Percentiles rank a stretch among this genome's conserved stretches.
Evolutionary conservation across 1,140 invertebrate genomes (phyloP).

Genomic region (Aphaenogaster rudis): DNA sequence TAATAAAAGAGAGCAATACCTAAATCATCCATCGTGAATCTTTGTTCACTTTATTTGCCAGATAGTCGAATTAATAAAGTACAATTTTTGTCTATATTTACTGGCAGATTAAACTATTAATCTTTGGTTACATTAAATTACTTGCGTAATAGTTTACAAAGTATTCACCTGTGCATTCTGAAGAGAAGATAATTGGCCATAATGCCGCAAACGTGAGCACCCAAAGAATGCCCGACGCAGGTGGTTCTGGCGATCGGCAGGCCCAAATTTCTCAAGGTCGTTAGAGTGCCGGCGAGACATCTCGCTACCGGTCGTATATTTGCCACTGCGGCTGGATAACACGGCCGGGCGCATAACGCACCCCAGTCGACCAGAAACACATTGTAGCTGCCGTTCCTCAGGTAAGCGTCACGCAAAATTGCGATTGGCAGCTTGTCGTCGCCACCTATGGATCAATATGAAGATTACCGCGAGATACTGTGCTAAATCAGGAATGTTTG

Average conservation of each 20-base stretch:
- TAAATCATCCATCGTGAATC: too few relatives aligned
- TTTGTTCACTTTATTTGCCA: too few relatives aligned
- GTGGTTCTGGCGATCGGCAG: slow-evolving; percentile 89
- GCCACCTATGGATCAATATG: slow-evolving; percentile 83
- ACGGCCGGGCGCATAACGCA: slow-evolving; percentile 89
- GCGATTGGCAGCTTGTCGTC: slow-evolving; percentile 90
- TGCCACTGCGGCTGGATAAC: slow-evolving; percentile 91
- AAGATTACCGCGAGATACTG: background rate
- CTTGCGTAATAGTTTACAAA: background rate
- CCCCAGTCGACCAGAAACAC: slow-evolving; percentile 93
- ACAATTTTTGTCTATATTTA: too few relatives aligned
- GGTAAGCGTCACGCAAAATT: slow-evolving; percentile 91
- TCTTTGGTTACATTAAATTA: background rate
- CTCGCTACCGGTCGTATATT: slow-evolving; percentile 91
- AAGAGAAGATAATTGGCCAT: slow-evolving; percentile 90
- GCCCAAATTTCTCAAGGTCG: slow-evolving; percentile 88
- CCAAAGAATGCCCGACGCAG: slow-evolving; percentile 92
- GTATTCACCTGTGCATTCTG: slow-evolving; percentile 85
- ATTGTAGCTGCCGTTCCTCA: slow-evolving; percentile 91
- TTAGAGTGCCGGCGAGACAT: slow-evolving; percentile 89
- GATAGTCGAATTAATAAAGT: too few relatives aligned
- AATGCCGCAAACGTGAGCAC: slow-evolving; percentile 92
- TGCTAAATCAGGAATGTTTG: background rate
- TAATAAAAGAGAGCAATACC: too few relatives aligned
- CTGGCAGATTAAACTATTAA: too few relatives aligned